Evolutionary conservation across 2,888 invertebrate genomes (phyloP).

Genomic region (Standfussiana lucernea): DNA sequence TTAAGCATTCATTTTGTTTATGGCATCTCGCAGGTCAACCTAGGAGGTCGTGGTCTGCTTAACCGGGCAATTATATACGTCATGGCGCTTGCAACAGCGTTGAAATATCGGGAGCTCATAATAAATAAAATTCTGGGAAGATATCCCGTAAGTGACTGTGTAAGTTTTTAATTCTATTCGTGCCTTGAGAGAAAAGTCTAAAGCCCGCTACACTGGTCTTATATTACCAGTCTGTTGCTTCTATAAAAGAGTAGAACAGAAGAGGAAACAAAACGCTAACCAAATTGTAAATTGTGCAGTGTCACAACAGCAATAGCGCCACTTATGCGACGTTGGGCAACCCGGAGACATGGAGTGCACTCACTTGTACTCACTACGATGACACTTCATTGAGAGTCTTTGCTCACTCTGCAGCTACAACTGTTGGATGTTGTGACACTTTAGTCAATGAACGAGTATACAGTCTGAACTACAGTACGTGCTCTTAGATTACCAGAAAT

Average conservation of each 20-base stretch:
- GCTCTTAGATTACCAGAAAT: background rate
- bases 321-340: slow-evolving; percentile 53
- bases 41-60: background rate
- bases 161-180: too few relatives aligned
- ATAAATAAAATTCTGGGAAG: too few relatives aligned
- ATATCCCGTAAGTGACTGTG: too few relatives aligned
- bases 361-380: slow-evolving; percentile 53
- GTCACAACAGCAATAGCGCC: slow-evolving; percentile 55
- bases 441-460: slow-evolving; percentile 26
- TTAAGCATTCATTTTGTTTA: background rate
- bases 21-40: background rate
- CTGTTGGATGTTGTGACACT: slow-evolving; percentile 60
- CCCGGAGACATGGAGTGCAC: slow-evolving; percentile 53
- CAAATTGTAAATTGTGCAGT: slow-evolving; percentile 44
- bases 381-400: slow-evolving; percentile 62
- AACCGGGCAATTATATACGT: too few relatives aligned
- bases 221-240: background rate
- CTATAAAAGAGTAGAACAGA: background rate
- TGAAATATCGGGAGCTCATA: too few relatives aligned
- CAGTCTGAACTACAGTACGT: slow-evolving; percentile 9
- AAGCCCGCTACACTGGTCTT: background rate
- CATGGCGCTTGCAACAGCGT: too few relatives aligned
- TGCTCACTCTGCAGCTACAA: slow-evolving; percentile 48
- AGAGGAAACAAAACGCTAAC: slow-evolving; percentile 36
- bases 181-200: background rate